Conservation (phyloP, 2,113 vertebrate species). For the Osmerus mordax region DNA sequence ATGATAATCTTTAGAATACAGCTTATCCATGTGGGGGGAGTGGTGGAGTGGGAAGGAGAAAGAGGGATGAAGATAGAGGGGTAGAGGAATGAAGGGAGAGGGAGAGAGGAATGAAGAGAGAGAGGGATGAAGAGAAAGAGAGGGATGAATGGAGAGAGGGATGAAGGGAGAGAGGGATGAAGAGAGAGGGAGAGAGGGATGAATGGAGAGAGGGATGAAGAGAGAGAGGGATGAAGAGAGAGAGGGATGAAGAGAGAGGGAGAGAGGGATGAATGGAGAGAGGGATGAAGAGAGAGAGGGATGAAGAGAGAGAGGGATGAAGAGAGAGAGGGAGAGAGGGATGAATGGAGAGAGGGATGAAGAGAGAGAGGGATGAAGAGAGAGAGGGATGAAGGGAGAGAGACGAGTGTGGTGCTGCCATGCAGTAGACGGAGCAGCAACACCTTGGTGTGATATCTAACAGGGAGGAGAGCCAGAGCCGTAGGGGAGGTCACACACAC, state of each 20-base stretch:
- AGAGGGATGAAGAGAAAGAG: neutral
- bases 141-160: neutral
- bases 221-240: neutral
- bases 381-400: neutral
- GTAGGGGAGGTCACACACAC: neutral
- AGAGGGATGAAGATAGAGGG: neutral
- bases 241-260: neutral
- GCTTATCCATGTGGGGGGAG: conserved; percentile 14
- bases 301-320: neutral
- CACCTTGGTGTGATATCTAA: neutral
- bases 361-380: neutral
- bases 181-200: neutral
- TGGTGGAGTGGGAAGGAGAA: neutral
- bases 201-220: neutral
- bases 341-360: neutral
- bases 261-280: neutral
- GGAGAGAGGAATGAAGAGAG: neutral
- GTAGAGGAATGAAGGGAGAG: neutral
- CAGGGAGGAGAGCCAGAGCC: neutral
- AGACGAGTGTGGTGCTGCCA: neutral
- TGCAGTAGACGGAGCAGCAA: neutral
- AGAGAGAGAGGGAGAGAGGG: neutral
- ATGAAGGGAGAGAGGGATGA: neutral
- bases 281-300: neutral
- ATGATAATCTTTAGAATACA: conserved; percentile 17